These are phyloP conservation scores for Muscidifurax raptorellus DNA, from an alignment of 1,140 invertebrate genomes.

Conservation along the genomic window DNA sequence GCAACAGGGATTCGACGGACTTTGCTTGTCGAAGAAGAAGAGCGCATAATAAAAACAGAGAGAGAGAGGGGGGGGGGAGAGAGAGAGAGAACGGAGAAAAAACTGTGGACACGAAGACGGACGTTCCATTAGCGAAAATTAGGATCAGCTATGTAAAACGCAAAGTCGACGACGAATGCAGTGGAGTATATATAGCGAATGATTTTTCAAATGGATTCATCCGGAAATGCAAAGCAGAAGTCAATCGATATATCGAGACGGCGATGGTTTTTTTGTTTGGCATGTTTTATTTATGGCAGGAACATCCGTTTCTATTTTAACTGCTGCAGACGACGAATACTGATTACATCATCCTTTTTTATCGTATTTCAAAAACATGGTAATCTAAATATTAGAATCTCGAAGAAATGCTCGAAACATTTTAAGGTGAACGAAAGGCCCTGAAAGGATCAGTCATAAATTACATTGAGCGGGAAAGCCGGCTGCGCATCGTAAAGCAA, in stretches of 20 bases:
- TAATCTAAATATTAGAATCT: too few relatives aligned
- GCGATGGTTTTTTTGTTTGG: too few relatives aligned
- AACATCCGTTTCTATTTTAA: too few relatives aligned
- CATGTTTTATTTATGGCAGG: too few relatives aligned
- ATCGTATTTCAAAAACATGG: too few relatives aligned
- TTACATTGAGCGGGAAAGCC: background rate
- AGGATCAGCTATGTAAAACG: conserved; percentile 50
- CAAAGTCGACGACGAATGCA: conserved; percentile 27
- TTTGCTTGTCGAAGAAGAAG: background rate
- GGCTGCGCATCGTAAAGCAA: background rate
- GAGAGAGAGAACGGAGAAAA: too few relatives aligned
- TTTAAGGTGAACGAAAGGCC: too few relatives aligned
- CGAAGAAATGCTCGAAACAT: too few relatives aligned
- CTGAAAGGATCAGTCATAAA: conserved; percentile 3
- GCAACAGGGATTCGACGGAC: background rate
- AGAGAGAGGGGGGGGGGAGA: background rate
- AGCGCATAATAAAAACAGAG: background rate
- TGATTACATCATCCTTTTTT: too few relatives aligned
- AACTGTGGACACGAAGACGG: conserved; percentile 21
- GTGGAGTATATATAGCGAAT: background rate
- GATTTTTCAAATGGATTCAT: conserved; percentile 4
- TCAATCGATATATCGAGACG: too few relatives aligned
- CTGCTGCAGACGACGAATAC: too few relatives aligned
- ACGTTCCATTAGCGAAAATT: conserved; percentile 45
- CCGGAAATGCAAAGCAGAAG: background rate